phyloP scores from a whole-genome alignment of 92 coral and sea anemone species.

The Porites lobata region DNA sequence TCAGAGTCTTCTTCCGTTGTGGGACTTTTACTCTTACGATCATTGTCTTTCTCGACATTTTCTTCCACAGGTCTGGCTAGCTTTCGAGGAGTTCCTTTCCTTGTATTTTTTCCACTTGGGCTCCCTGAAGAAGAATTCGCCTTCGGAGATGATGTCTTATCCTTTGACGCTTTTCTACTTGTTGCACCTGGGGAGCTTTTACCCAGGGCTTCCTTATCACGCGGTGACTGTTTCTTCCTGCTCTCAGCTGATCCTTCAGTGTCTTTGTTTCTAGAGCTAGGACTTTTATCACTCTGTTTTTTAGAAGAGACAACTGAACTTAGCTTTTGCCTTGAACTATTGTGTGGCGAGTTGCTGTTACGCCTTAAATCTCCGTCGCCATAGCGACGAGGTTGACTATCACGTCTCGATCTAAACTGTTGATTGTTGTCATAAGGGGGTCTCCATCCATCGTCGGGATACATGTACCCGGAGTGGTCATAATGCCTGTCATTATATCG shows the following conservation, averaged over 20 bases:
- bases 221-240: background rate
- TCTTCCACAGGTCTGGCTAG: slow-evolving; percentile 37
- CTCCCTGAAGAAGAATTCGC: slow-evolving; percentile 14
- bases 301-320: slow-evolving; percentile 1
- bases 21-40: background rate
- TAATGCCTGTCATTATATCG: background rate
- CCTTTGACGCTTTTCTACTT: slow-evolving; percentile 9
- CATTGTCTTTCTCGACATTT: background rate
- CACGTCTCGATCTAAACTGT: background rate
- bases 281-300: background rate
- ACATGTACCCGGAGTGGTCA: background rate
- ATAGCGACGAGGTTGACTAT: background rate
- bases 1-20: background rate
- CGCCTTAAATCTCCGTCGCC: background rate
- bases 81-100: slow-evolving; percentile 69
- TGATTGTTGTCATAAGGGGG: background rate
- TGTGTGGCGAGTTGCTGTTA: slow-evolving; percentile 10
- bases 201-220: slow-evolving; percentile 1
- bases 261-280: slow-evolving; percentile 6
- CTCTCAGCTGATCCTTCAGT: background rate
- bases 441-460: slow-evolving; percentile 17
- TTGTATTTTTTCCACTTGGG: slow-evolving; percentile 31
- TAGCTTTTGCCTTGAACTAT: background rate
- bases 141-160: slow-evolving; percentile 14
- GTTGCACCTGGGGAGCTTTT: slow-evolving; percentile 14